These are phyloP conservation scores for Phrynocephalus guinanensis DNA, from an alignment of 2,797 vertebrate genomes.

Conservation along the genomic window DNA sequence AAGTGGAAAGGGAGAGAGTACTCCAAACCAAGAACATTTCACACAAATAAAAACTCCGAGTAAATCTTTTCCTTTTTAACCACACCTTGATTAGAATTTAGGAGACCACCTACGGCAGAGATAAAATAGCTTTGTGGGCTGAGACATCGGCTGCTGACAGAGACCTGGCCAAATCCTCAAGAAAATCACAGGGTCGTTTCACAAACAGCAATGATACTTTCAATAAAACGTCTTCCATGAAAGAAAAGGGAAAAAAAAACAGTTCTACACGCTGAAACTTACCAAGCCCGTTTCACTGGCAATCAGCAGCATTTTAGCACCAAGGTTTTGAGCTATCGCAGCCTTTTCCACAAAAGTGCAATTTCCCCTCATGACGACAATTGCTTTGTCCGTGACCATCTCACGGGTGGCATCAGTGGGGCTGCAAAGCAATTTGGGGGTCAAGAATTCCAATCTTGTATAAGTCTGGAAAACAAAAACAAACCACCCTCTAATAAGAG, in stretches of 20 bases:
- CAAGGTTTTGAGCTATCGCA: constrained; percentile 80
- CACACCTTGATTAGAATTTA: neutral
- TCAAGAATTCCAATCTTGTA: constrained; percentile 82
- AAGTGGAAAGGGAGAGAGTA: neutral
- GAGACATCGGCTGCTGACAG: neutral
- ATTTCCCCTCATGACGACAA: constrained; percentile 85
- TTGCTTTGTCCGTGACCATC: constrained; percentile 79
- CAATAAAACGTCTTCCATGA: neutral
- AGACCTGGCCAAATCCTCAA: neutral
- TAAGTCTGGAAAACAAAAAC: constrained; percentile 74
- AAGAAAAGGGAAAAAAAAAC: neutral
- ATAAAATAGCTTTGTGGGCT: neutral
- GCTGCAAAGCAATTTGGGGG: constrained; percentile 82
- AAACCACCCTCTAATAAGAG: neutral
- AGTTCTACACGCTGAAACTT: constrained; percentile 50
- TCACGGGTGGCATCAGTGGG: constrained; percentile 73
- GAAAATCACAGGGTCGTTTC: neutral
- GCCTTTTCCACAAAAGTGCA: constrained; percentile 89
- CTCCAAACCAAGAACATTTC: neutral
- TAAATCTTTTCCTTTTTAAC: neutral
- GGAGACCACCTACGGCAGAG: neutral
- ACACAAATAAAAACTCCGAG: neutral
- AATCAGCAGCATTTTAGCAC: constrained; percentile 86
- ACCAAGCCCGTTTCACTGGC: constrained; percentile 80
- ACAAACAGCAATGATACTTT: neutral